These are phyloP conservation scores for Drosophila ohnishii DNA, from an alignment of 1,140 invertebrate genomes.

Conservation along the genomic window DNA sequence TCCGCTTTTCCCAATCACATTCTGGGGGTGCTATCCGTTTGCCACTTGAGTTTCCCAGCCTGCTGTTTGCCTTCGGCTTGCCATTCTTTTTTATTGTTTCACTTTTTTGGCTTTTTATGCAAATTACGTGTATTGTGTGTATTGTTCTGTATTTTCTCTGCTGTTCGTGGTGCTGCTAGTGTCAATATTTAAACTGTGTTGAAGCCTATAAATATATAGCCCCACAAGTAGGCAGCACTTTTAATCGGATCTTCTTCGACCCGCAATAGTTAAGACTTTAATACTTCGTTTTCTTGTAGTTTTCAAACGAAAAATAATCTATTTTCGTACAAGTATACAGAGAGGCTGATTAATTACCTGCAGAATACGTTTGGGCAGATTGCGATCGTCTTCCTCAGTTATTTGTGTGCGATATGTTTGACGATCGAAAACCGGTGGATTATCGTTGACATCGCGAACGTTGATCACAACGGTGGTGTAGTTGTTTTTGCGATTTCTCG, in stretches of 20 bases:
- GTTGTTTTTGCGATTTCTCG: conserved; percentile 87
- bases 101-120: conserved; percentile 66
- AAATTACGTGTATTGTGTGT: conserved; percentile 65
- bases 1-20: conserved; percentile 37
- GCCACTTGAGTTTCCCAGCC: conserved; percentile 38
- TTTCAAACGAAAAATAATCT: conserved; percentile 50
- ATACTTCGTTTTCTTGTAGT: background rate
- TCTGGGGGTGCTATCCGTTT: conserved; percentile 13
- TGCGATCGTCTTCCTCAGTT: conserved; percentile 87
- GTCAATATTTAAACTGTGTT: conserved; percentile 70
- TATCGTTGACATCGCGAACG: conserved; percentile 87
- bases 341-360: conserved; percentile 80
- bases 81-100: conserved; percentile 31
- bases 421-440: conserved; percentile 86
- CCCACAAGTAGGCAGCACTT: conserved; percentile 33
- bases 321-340: background rate
- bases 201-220: conserved; percentile 35
- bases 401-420: conserved; percentile 88
- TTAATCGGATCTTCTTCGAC: background rate
- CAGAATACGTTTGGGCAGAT: conserved; percentile 86
- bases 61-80: conserved; percentile 22
- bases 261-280: too few species aligned
- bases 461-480: conserved; percentile 87
- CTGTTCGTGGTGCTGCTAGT: conserved; percentile 22
- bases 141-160: conserved; percentile 23